A percentile compares a stretch with the other conserved stretches of the same genome.
These are phyloP conservation scores for Edolisoma coerulescens DNA, from an alignment of 2,113 vertebrate species.

Conservation along the genomic window DNA sequence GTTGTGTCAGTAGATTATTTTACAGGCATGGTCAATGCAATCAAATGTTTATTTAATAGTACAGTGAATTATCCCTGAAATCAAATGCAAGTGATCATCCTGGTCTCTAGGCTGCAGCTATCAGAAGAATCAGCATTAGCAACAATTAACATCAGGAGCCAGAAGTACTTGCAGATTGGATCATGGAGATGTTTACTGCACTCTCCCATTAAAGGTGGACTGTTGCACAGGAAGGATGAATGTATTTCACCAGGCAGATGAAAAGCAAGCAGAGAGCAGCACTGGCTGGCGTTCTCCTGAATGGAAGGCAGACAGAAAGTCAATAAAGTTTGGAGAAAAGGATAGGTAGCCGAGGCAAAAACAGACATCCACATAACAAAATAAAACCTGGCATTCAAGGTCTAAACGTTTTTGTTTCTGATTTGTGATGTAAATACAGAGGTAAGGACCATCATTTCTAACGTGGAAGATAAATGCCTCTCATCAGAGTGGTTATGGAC, in stretches of 20 bases:
- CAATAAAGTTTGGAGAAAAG: background rate
- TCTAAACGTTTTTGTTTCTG: background rate
- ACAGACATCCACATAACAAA: background rate
- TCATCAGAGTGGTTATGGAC: fast-evolving
- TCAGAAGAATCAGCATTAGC: background rate
- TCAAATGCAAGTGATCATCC: background rate
- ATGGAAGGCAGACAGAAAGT: background rate
- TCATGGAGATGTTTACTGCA: background rate
- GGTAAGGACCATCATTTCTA: background rate
- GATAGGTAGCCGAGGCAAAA: background rate
- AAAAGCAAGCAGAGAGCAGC: background rate
- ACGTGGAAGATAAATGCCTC: background rate
- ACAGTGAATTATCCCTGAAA: background rate
- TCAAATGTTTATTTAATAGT: background rate
- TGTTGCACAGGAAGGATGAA: background rate
- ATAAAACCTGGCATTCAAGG: background rate
- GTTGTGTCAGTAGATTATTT: background rate
- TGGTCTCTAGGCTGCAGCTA: background rate
- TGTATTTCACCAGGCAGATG: background rate
- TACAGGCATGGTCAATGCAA: background rate
- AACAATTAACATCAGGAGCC: background rate
- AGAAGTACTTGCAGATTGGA: background rate
- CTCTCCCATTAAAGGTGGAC: background rate
- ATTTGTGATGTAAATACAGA: background rate
- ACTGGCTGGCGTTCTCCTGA: background rate